A percentile compares a stretch with the other conserved stretches of the same genome.
Evolutionary conservation across 2,797 vertebrate species (phyloP).

Genomic region (Sphaeramia orbicularis): DNA sequence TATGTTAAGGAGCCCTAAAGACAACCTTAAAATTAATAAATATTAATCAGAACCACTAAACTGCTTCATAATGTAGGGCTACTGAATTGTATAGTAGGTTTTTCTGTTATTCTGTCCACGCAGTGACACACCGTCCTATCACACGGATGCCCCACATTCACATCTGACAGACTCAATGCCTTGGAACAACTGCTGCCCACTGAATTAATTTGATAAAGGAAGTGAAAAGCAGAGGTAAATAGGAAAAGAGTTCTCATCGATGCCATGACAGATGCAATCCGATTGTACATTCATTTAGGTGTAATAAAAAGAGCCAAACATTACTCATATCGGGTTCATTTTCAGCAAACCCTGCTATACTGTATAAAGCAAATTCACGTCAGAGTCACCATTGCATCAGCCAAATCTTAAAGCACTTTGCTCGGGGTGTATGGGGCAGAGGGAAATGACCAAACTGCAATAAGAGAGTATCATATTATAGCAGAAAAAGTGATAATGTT

Average conservation of each 20-base stretch:
- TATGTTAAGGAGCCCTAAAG: not conserved
- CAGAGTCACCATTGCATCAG: constrained; percentile 7
- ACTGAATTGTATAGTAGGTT: not conserved
- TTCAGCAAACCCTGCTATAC: not conserved
- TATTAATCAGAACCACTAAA: not conserved
- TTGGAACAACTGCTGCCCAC: not conserved
- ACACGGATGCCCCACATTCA: constrained; percentile 10
- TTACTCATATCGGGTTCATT: not conserved
- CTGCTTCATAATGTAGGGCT: not conserved
- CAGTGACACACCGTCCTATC: not conserved
- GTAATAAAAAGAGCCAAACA: not conserved
- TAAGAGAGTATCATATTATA: constrained; percentile 37
- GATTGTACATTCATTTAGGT: not conserved
- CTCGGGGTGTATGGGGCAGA: constrained; percentile 1
- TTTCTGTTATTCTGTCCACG: constrained; percentile 4
- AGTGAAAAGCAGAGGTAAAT: not conserved
- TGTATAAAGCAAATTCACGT: not conserved
- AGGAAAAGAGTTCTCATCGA: not conserved
- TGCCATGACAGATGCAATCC: not conserved
- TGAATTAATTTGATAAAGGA: constrained; percentile 11
- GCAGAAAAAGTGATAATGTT: constrained; percentile 40
- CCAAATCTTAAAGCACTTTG: constrained; percentile 14
- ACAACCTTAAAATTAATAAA: not conserved
- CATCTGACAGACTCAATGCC: constrained; percentile 1
- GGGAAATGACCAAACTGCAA: constrained; percentile 26